Base-by-base conservation (phyloP, 1,140 invertebrate species). In the Stegodyphus dumicola region DNA sequence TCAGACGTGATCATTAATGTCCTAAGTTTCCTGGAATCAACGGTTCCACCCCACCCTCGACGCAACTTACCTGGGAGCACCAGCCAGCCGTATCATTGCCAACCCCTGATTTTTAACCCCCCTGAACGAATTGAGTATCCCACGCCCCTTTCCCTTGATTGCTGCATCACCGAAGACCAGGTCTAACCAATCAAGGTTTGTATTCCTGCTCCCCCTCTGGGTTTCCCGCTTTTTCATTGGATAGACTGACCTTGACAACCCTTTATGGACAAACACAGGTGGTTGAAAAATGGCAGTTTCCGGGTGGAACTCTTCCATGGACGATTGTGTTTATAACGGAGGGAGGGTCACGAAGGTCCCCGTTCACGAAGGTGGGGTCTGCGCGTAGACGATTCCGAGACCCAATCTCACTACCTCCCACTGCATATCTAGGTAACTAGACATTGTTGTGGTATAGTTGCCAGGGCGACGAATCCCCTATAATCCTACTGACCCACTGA, bases 211-310 rank as follows among this genome's bases (percentile, higher is more conserved):
- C 65, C 70, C 66, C 77, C 74, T 70, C 70, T 74, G 52, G 54
- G 79, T 73, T 74, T 60, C 77, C 77, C 70, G 48, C 15, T 81
- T 51, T 74, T 51, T 33, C 70, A 73, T 73, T 81, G 69, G 79
- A 65, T 33, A 64, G 70, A 2, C 49, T 81, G 79, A 81, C 79
- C 79, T 81, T 81, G 79, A 81, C 79, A 81, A 81, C 79, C 79
- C 79, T 81, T 81, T 81, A 70, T 81, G 56, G 70, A 81, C 79
- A 81, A 81, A 81, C 79, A 81, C 79, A 81, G 79, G 70, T 81
- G 79, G 67, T 74, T 81, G 70, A 76, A 81, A 78, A 81, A 81
- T 71, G 33, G 79, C 52, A 53, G 74, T 81, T 81, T 81, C 79
- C 79, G 79, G 79, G 79, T 81, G 79, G 56, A 81, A 73, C 79